Percentiles rank a stretch among this genome's conserved stretches.
Conservation (phyloP, 2,797 vertebrate species). For the Mareca strepera region DNA sequence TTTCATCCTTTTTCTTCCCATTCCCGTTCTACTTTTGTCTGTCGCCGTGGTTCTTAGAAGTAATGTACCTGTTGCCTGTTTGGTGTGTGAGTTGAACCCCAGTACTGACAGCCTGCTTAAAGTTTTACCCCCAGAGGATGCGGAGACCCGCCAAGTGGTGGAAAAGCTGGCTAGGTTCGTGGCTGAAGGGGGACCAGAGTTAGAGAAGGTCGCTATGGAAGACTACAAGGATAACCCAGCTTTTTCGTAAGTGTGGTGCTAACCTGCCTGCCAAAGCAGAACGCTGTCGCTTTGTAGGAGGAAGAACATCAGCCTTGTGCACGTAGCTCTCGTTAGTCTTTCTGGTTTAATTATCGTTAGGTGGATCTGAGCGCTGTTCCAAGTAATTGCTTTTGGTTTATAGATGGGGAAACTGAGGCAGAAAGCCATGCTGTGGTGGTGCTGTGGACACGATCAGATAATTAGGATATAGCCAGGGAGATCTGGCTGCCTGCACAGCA, state of each 20-base stretch:
- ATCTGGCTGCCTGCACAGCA: not conserved
- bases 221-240: slow-evolving; percentile 94
- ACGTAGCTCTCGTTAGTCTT: rapidly evolving
- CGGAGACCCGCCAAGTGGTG: slow-evolving; percentile 90
- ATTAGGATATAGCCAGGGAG: not conserved
- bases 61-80: slow-evolving; percentile 85
- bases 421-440: not conserved
- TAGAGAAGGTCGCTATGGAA: slow-evolving; percentile 94
- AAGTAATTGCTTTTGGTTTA: no score
- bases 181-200: slow-evolving; percentile 91
- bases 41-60: slow-evolving; percentile 75
- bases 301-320: not conserved
- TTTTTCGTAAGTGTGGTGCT: slow-evolving; percentile 85
- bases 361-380: not conserved
- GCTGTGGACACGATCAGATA: not conserved
- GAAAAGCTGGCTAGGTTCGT: slow-evolving; percentile 97
- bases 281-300: not conserved
- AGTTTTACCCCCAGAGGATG: slow-evolving; percentile 99
- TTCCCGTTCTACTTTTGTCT: slow-evolving; percentile 57
- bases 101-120: slow-evolving; percentile 99
- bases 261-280: not conserved
- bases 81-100: slow-evolving; percentile 85
- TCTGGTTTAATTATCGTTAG: not conserved
- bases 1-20: slow-evolving; percentile 71
- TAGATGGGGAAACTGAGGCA: not conserved